Conservation (phyloP, 2,888 invertebrate genomes). For the Eremobia ochroleuca region DNA sequence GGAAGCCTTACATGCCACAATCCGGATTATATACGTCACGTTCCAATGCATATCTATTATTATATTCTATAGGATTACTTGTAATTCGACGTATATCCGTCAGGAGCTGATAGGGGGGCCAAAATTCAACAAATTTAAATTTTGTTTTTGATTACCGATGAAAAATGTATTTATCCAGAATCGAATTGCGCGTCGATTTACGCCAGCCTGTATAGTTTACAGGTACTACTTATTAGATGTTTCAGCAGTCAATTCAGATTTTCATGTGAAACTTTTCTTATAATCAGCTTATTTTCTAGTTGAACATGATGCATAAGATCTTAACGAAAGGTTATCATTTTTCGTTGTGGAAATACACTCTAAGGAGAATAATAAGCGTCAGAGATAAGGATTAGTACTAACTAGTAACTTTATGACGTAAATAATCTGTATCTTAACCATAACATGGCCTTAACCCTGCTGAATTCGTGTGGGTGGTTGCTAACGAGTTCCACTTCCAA, state of each 20-base stretch:
- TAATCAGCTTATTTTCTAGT: background rate
- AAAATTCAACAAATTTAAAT: no score
- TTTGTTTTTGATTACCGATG: no score
- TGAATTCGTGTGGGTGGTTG: conserved; percentile 50
- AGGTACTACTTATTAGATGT: background rate
- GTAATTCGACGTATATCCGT: no score
- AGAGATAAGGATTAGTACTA: conserved; percentile 23
- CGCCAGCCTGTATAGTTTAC: no score
- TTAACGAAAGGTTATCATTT: conserved; percentile 33
- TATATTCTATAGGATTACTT: background rate
- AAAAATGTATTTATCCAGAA: no score
- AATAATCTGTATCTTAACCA: conserved; percentile 26
- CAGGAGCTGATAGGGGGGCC: no score
- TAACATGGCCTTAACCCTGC: conserved; percentile 50
- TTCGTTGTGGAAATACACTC: conserved; percentile 39
- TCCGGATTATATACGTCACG: conserved; percentile 69
- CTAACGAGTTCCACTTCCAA: conserved; percentile 46
- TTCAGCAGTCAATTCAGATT: background rate
- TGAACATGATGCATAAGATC: conserved; percentile 5
- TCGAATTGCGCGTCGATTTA: no score
- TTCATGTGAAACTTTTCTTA: background rate
- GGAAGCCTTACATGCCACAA: conserved; percentile 70
- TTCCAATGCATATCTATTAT: conserved; percentile 37
- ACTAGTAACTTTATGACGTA: conserved; percentile 21
- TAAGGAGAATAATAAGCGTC: conserved; percentile 23